Base-by-base conservation (phyloP, 2,797 vertebrate genomes). In the Cryptoprocta ferox region DNA sequence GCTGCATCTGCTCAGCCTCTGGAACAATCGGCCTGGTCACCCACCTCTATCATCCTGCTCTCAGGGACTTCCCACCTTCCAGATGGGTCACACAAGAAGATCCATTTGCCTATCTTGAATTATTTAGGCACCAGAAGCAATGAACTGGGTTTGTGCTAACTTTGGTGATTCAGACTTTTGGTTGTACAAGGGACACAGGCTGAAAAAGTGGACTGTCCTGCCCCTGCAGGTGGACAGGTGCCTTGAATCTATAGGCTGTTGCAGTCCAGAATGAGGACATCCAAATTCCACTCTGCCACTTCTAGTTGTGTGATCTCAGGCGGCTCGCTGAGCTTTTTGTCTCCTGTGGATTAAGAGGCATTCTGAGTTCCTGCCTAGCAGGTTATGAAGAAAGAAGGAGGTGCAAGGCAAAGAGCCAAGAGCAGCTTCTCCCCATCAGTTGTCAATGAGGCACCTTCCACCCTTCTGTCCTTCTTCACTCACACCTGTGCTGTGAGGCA, bases 391-490 rank as follows among this genome's bases (percentile, higher is more conserved):
- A 37, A 65, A 63, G 26, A n/a, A 63, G 42, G 37, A 75, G 15
- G 28, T 3, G 7, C 1, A 10, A 65, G n/a, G 78, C 26, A 50
- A 15, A 76, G 42, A 50, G 18, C 32, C 24, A 53, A 80, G 39
- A 39, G 6, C 6, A 26, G 65, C 18, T 16, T 32, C 19, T 80
- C 28, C 4, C 2, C 4, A 2, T 35, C 2, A 0, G 45, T 2
- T 21, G 21, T 91, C 6, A 1, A 3, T 24, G 3, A 19, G 37
- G 10, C 50, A 9, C 37, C 30, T 75, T 81, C 45, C 6, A 8
- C 28, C 16, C 12, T 14, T 16, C 15, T 12, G 1, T 59, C 28
- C 71, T 63, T 48, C 37, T 79, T 56, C 26, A 56, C 35, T 3
- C 30, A 39, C 35, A 70, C 5, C 89, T 91, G 28, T 48, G 7